phyloP scores from a whole-genome alignment of 2,888 invertebrate genomes.

The Gerris lacustris region DNA sequence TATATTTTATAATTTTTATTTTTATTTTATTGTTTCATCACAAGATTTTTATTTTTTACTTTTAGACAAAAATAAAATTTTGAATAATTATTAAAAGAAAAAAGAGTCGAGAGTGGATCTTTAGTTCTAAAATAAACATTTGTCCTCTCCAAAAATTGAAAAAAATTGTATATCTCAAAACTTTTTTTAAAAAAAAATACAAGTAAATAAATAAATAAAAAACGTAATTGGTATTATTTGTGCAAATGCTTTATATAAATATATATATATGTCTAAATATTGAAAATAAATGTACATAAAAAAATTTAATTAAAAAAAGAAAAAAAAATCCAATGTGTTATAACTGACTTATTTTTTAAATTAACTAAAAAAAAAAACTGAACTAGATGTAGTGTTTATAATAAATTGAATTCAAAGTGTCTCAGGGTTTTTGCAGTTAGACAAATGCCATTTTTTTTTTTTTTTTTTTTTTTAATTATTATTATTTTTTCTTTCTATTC shows the following conservation, averaged over 20 bases:
- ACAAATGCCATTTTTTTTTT: background rate
- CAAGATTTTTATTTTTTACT: background rate
- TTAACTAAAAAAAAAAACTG: conserved; percentile 23
- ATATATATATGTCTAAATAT: conserved; percentile 32
- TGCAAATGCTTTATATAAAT: conserved; percentile 33
- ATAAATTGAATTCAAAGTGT: conserved; percentile 28
- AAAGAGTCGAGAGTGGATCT: no score
- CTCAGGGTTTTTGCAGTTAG: conserved; percentile 27
- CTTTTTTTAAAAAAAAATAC: background rate
- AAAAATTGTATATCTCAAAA: no score
- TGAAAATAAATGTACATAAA: conserved; percentile 34
- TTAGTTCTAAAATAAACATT: no score
- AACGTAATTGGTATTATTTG: conserved; percentile 31
- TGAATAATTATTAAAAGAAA: no score
- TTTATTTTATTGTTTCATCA: conserved; percentile 5
- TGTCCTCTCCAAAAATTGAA: no score
- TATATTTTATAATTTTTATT: conserved; percentile 14
- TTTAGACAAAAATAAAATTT: no score
- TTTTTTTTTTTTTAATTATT: no score
- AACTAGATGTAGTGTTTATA: conserved; percentile 28
- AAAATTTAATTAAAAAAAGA: conserved; percentile 16
- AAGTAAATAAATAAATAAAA: background rate
- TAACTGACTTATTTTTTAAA: conserved; percentile 28
- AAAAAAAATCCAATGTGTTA: conserved; percentile 25
- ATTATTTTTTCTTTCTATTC: no score